These are phyloP conservation scores for Tetheella fluctuosa DNA, from an alignment of 2,888 invertebrate genomes.

Conservation along the genomic window DNA sequence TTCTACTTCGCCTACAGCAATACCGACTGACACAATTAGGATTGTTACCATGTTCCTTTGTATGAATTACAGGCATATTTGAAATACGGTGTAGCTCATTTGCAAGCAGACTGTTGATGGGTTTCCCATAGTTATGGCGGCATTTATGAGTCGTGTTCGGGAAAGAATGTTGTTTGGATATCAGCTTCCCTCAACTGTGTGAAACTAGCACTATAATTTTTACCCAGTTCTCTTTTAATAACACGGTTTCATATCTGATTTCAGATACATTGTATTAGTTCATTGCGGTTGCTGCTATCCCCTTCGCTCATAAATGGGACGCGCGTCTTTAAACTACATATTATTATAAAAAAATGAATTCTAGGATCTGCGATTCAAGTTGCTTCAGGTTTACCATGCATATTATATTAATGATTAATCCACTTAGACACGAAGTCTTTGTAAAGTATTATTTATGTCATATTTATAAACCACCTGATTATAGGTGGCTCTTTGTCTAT, in stretches of 20 bases:
- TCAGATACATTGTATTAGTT: conserved; percentile 1
- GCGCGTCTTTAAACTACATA: too few species aligned
- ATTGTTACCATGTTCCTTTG: neutral
- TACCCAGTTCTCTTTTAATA: conserved; percentile 21
- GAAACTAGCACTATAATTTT: conserved; percentile 25
- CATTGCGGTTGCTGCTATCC: neutral
- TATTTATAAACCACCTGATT: too few species aligned
- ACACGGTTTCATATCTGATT: neutral
- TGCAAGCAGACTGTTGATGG: conserved; percentile 35
- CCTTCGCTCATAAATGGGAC: too few species aligned
- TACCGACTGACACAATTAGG: too few species aligned
- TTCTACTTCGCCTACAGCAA: too few species aligned
- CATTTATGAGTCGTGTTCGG: conserved; percentile 24
- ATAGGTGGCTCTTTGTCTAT: too few species aligned
- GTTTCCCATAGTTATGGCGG: conserved; percentile 50
- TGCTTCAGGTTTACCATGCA: too few species aligned
- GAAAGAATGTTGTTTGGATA: conserved; percentile 45
- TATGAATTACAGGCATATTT: neutral
- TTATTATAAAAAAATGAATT: too few species aligned
- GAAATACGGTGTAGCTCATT: conserved; percentile 32
- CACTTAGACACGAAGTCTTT: too few species aligned
- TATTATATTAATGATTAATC: too few species aligned
- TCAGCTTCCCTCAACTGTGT: conserved; percentile 43
- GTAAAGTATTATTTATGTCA: too few species aligned
- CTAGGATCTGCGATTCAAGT: too few species aligned